Evolutionary conservation across 2,113 vertebrate genomes (phyloP).

Genomic region (Emydura subglobosa): DNA sequence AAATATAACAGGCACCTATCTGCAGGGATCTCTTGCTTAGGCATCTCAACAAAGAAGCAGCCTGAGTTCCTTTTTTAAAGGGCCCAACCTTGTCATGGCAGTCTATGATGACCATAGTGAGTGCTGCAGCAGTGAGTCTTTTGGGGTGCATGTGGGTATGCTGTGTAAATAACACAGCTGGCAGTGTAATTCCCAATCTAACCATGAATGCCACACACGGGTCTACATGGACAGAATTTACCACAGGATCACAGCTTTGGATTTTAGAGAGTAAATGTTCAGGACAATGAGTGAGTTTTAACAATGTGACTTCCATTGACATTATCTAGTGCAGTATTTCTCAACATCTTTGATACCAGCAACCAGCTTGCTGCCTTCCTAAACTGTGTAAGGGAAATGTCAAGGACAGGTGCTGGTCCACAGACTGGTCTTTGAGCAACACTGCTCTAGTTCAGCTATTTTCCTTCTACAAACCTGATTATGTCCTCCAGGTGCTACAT

Average conservation of each 20-base stretch:
- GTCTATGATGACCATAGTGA: not conserved
- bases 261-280: not conserved
- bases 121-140: not conserved
- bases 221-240: not conserved
- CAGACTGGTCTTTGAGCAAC: no score
- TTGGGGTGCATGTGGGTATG: not conserved
- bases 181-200: not conserved
- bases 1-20: not conserved
- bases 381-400: no score
- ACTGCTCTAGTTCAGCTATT: not conserved
- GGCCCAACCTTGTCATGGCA: accelerated
- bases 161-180: not conserved
- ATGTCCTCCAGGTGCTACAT: not conserved
- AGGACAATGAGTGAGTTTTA: not conserved
- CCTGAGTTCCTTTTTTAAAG: not conserved
- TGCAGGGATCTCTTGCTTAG: not conserved
- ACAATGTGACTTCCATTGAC: not conserved
- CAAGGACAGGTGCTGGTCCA: no score
- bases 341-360: no score
- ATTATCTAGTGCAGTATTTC: not conserved
- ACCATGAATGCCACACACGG: not conserved
- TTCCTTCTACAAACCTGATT: not conserved
- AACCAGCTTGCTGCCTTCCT: no score
- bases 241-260: not conserved
- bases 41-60: not conserved